These are phyloP conservation scores for Anoplolepis gracilipes DNA, from an alignment of 1,140 invertebrate genomes.

Conservation along the genomic window DNA sequence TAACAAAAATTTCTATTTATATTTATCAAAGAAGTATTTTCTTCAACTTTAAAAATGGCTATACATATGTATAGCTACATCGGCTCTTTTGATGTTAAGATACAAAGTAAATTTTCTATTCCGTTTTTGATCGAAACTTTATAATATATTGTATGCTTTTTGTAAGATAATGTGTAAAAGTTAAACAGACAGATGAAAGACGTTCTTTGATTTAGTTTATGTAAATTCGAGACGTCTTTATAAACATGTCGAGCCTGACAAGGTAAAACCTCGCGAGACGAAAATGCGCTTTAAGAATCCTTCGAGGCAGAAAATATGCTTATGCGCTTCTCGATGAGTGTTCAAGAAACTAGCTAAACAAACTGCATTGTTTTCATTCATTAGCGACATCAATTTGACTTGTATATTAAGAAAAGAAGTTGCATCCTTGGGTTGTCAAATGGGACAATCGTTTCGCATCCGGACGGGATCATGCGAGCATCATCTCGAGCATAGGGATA, in stretches of 20 bases:
- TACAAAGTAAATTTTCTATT: not conserved
- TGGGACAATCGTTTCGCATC: conserved; percentile 28
- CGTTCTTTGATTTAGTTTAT: conserved; percentile 1
- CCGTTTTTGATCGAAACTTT: conserved; percentile 1
- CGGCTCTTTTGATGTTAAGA: conserved; percentile 23
- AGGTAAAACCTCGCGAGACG: not conserved
- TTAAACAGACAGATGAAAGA: not conserved
- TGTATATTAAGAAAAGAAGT: conserved; percentile 22
- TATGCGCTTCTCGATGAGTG: conserved; percentile 32
- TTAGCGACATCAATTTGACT: conserved; percentile 17
- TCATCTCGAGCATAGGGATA: not conserved
- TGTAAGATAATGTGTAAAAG: conserved; percentile 31
- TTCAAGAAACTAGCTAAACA: conserved; percentile 24
- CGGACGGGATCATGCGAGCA: not conserved
- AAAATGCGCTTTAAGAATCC: conserved; percentile 33
- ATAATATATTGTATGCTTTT: conserved; percentile 31
- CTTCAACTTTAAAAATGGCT: not conserved
- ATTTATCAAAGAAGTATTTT: not conserved
- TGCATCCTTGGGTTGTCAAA: conserved; percentile 30
- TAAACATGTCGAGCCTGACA: not conserved
- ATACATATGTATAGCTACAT: not conserved
- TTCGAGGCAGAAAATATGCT: not conserved
- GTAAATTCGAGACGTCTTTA: not conserved
- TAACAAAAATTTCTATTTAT: not conserved
- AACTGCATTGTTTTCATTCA: conserved; percentile 29